A percentile compares a stretch with the other conserved stretches of the same genome.
Evolutionary conservation across 2,888 invertebrate genomes (phyloP).

Genomic region (Metalampra italica): DNA sequence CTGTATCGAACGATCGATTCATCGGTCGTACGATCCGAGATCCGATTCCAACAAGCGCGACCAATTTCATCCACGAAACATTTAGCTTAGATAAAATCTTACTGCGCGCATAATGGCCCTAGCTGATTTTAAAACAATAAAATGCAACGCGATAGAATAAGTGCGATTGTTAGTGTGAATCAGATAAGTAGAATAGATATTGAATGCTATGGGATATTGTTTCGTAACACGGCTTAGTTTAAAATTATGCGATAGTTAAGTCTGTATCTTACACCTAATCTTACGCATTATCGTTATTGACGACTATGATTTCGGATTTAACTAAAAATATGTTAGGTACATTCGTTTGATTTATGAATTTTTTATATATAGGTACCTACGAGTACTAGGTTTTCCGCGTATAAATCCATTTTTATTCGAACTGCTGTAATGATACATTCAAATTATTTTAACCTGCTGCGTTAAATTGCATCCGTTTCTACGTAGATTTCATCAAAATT

Average conservation of each 20-base stretch:
- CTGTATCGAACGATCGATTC: conserved; percentile 42
- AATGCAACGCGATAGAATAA: conserved; percentile 50
- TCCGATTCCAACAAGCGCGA: conserved; percentile 64
- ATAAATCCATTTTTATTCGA: no score
- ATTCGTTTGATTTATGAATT: background rate
- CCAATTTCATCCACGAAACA: conserved; percentile 75
- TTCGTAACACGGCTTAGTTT: conserved; percentile 33
- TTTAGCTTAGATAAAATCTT: conserved; percentile 70
- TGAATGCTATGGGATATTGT: conserved; percentile 46
- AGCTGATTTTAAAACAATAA: conserved; percentile 60
- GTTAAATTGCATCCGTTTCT: no score
- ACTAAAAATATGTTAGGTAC: background rate
- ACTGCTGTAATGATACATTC: no score
- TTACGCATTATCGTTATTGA: conserved; percentile 20
- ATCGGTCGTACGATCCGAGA: conserved; percentile 47
- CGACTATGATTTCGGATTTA: conserved; percentile 17
- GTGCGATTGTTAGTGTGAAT: conserved; percentile 66
- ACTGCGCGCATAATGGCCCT: conserved; percentile 38
- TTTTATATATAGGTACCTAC: no score
- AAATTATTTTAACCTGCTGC: no score
- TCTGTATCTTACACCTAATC: conserved; percentile 25
- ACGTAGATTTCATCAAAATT: no score
- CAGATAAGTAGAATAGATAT: conserved; percentile 60
- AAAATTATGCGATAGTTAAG: conserved; percentile 37
- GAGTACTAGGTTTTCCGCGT: no score